Evolutionary conservation across 35 echinoderm and acorn worm species (phyloP), one percentile per base, ranked within the genome.

Genomic region (Anneissia japonica): DNA sequence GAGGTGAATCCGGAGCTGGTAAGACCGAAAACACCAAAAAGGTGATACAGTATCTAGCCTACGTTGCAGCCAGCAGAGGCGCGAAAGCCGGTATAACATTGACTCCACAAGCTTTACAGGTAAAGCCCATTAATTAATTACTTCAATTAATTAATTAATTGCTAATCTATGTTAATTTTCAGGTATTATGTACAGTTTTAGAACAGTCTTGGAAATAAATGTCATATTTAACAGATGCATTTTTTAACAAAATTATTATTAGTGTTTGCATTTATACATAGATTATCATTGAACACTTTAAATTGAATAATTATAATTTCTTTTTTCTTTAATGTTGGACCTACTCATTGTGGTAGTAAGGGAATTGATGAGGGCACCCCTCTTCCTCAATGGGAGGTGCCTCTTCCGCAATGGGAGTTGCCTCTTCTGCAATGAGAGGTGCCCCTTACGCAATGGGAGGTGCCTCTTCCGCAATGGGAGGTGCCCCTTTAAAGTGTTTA

Each of bases 11-110:
- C 79, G 95, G 95, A 73, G 95, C 95, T 3, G 95, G 95, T 33
- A 97, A 97, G 72, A 97, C 95, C 83, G 95, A 97, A 72, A 97
- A 97, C 88, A 97, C 95, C 40, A 97, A 97, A 91, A 97, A 97
- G 72, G 95, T 97, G 40, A 97, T 97, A 80, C 95, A 97, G 86
- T 97, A 97, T 86, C 88, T 97, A 35, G 91, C 95, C 34, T 87
- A 91, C 55, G 89, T 97, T 13, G 95, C 95, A 11, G 88, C 91
- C 34, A 90, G 91, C 34, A 90, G 90, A 80, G 77, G 46, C 17
- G 74, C 82, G n/a, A 90, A 88, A 37, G 36, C 73, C 0, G 35
- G 85, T 21, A 81, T 72, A 0, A 55, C 80, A 21, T 46, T 89
- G 0, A 88, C 95, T n/a, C 84, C 90, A 75, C 93, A 95, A 37